phyloP scores from a whole-genome alignment of 2,888 invertebrate genomes.

The Temnothorax rugatulus region DNA sequence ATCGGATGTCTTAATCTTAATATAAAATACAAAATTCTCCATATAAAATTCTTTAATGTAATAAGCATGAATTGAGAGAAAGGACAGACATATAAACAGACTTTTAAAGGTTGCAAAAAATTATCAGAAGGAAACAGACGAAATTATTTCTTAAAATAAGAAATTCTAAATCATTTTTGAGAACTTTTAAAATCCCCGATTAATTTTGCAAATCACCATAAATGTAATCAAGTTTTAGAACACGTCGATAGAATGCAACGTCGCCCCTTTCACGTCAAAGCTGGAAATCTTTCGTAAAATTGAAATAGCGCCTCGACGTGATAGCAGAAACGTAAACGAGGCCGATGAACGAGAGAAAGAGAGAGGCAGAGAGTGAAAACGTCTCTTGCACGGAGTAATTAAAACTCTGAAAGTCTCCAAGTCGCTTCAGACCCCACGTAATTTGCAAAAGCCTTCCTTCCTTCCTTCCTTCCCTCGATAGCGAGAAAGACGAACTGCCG shows the following conservation, averaged over 20 bases:
- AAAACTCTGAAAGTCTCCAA: constrained; percentile 80
- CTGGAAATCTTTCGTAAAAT: constrained; percentile 74
- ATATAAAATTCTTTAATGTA: neutral
- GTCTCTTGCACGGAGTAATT: constrained; percentile 79
- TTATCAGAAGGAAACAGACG: neutral
- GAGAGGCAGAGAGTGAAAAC: constrained; percentile 49
- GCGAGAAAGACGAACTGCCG: constrained; percentile 20
- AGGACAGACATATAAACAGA: neutral
- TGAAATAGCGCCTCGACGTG: constrained; percentile 70
- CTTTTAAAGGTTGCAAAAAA: neutral
- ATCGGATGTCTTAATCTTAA: neutral
- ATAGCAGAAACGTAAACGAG: constrained; percentile 28
- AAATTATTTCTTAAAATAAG: neutral
- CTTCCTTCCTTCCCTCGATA: constrained; percentile 48
- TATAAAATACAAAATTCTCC: neutral
- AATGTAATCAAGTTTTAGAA: constrained; percentile 25
- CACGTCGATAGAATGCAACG: constrained; percentile 15
- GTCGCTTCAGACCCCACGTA: constrained; percentile 76
- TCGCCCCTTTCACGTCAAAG: constrained; percentile 70
- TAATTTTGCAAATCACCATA: constrained; percentile 4
- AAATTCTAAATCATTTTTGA: neutral
- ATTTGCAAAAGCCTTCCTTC: constrained; percentile 78
- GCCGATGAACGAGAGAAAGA: constrained; percentile 15
- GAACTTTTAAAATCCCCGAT: neutral
- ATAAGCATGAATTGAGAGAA: neutral